Evolutionary conservation across 2,888 invertebrate genomes (phyloP).

Genomic region (Poecilus cupreus): DNA sequence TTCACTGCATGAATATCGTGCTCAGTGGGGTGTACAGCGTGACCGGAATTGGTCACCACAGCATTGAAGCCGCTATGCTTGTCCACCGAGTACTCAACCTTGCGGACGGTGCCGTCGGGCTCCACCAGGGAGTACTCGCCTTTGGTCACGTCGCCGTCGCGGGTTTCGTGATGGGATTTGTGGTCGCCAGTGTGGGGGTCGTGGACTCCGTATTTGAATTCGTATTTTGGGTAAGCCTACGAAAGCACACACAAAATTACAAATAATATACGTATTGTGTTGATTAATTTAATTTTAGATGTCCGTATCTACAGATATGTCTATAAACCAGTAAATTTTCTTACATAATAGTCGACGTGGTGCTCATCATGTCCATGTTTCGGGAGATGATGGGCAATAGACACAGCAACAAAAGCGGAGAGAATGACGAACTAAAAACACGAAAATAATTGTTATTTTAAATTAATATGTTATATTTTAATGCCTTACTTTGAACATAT

Average conservation of each 20-base stretch:
- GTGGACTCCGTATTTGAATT: constrained; percentile 30
- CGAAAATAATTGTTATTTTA: not conserved
- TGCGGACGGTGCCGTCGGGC: constrained; percentile 28
- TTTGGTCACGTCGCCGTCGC: constrained; percentile 37
- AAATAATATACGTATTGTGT: too few relatives aligned
- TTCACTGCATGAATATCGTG: not conserved
- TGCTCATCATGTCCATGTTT: not conserved
- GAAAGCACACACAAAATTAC: too few relatives aligned
- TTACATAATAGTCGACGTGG: constrained; percentile 30
- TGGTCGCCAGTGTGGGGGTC: constrained; percentile 23
- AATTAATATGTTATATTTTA: not conserved
- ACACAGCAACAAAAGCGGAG: not conserved
- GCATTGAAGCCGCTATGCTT: constrained; percentile 28
- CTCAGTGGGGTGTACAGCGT: not conserved
- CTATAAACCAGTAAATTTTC: not conserved
- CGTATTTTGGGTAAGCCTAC: constrained; percentile 5
- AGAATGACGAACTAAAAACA: constrained; percentile 1
- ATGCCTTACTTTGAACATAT: constrained; percentile 21
- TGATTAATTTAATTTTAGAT: too few relatives aligned
- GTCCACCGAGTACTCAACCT: constrained; percentile 2
- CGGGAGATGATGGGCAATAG: not conserved
- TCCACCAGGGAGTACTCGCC: constrained; percentile 35
- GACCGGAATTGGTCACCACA: constrained; percentile 21
- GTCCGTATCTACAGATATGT: too few relatives aligned
- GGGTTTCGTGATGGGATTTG: not conserved